Evolutionary conservation across 1,140 invertebrate genomes (phyloP), one percentile per base, ranked within the genome.

Genomic region (Drosophila lowei): DNA sequence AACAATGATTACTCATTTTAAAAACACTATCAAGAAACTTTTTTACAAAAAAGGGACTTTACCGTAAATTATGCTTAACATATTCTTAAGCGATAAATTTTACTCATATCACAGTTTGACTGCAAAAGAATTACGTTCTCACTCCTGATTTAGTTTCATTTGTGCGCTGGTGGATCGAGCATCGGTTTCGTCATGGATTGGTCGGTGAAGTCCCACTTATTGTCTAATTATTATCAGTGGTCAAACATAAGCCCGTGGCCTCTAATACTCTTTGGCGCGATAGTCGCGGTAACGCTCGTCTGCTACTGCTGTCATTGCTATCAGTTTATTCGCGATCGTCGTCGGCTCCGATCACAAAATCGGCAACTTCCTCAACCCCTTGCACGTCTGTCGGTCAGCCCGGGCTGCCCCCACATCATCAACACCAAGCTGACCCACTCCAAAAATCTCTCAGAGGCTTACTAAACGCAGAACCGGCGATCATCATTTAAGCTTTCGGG

Each of bases 271-370:
- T 41, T 49, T 11, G 53, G 25, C 3, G 21, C 30, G 9, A 2
- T 43, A 4, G 16, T 74, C 0, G 18, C 18, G 4, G 3, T 71
- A n/a, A 16, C 38, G n/a, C 38, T 74, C 18, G 1, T 30, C 8
- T 73, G 53, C 42, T 47, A 13, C 23, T 56, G 49, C 16, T 70
- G 67, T 48, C 25, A 48, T n/a, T 65, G 23, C 6, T 38, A 57
- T 58, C 47, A 57, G 47, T 73, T 52, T 30, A 18, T 41, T 5
- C 56, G 56, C 18, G 63, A 68, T 48, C 65, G 65, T n/a, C 63
- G 52, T 7, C 21, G 18, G 63, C 64, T 18, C 34, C 8, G 43
- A 25, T 13, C 25, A 23, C 57, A 18, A 38, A 68, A 13, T 38
- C 34, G 34, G 5, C 43, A 34, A 18, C n/a, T 38, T 0, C 44